Base-by-base conservation (phyloP, 2,888 invertebrate species). In the Drosophila paranaensis region DNA sequence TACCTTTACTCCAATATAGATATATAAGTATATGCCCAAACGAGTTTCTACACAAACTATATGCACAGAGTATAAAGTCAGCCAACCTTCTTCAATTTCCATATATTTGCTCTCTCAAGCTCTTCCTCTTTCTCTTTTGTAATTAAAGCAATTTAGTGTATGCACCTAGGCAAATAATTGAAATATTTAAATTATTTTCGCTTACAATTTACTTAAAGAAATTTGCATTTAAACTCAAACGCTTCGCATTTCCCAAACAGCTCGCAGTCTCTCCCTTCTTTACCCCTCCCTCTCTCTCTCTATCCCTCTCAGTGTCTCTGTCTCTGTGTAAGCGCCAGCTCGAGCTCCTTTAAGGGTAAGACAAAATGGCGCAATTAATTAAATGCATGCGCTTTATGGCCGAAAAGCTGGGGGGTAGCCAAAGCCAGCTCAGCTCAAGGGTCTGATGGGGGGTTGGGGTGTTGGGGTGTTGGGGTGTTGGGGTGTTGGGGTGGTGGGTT, bases 321-420 rank as follows among this genome's bases (percentile, higher is more conserved):
- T 2, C 35, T 16, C 37, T 30, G 35, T 60, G n/a, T 50, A 57
- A 45, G 39, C 25, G 8, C 13, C 10, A 14, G n/a, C 51, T 40
- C 54, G 73, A 61, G 55, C 60, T 55, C 69, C 74, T 81, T 63
- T 56, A 71, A 62, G 83, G 71, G 56, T 55, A 75, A 74, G 77
- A 81, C 79, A 77, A 82, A 83, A 85, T 82, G 67, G 63, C 63
- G 77, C 73, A 79, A 83, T 88, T 83, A 83, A 83, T 83, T 83
- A 88, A 82, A 79, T 82, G 85, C 82, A 79, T 77, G 85, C 79
- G 72, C 88, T 84, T 88, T 75, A 85, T 82, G 80, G 68, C 77
- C 70, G 4, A 39, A 27, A 37, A 39, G 46, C 27, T 10, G 20
- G 33, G 33, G 45, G 10, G 43, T 27, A 39, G 43, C 40, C 27